Evolutionary conservation across 2,797 vertebrate genomes (phyloP).

Genomic region (Coendou prehensilis): DNA sequence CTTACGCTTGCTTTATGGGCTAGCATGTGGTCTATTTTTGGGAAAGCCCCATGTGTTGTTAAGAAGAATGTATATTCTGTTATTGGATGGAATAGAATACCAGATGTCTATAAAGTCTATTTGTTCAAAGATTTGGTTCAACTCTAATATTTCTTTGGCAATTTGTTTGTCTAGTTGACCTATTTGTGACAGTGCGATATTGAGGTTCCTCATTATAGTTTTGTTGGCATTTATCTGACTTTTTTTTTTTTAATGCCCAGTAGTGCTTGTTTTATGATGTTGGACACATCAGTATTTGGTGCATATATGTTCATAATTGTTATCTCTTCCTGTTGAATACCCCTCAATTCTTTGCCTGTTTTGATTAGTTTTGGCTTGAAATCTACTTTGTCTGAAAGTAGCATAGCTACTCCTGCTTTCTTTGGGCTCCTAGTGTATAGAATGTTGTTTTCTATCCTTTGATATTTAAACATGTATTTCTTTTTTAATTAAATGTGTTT

Average conservation of each 20-base stretch:
- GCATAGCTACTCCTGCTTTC: not conserved
- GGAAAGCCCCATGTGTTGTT: not conserved
- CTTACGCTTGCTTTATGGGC: not conserved
- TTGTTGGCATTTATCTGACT: not conserved
- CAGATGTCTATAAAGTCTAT: not conserved
- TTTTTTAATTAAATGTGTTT: not conserved
- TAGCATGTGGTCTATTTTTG: not conserved
- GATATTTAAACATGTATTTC: not conserved
- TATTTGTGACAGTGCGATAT: not conserved
- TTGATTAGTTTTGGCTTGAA: not conserved
- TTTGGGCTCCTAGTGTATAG: not conserved
- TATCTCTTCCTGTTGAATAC: not conserved
- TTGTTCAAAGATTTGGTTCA: not conserved
- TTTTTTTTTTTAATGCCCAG: not conserved
- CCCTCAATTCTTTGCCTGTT: not conserved
- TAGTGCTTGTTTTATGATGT: not conserved
- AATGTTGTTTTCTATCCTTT: not conserved
- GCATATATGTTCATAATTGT: not conserved
- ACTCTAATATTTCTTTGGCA: not conserved
- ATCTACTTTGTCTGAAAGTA: not conserved
- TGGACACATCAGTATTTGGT: not conserved
- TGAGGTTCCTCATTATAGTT: not conserved
- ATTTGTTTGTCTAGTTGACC: not conserved
- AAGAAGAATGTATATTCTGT: not conserved
- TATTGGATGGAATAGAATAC: not conserved